Base-by-base conservation (phyloP, 2,888 invertebrate genomes). In the Nyleta sp. region DNA sequence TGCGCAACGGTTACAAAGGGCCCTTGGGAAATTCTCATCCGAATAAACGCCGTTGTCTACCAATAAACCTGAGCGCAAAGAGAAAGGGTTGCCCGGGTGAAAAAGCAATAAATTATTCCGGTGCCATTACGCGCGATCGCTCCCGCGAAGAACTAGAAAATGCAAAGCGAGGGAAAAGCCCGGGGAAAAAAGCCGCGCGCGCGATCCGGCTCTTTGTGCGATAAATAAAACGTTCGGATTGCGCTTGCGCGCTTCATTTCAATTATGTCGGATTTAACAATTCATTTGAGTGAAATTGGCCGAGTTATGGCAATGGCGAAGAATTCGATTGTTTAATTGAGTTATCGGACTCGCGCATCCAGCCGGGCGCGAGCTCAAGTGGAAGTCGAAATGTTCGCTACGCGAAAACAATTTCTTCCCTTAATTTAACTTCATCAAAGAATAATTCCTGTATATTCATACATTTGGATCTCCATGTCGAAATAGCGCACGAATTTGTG, bases 31-130 rank as follows among this genome's bases (percentile, higher is more conserved):
- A 80, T 80, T 74, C 74, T 80, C 80, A 77, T 77, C 64, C 76
- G 70, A 73, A 80, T 78, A 78, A 78, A 78, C 70, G 71, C 71
- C 74, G 79, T 50, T 70, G 80, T 80, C 80, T 74, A 71, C 76
- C 78, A 71, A 74, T 70, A 80, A 75, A 76, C 73, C 70, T 68
- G 67, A 46, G 57, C 72, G 71, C 46, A 70, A 44, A 74, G 76
- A 59, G 77, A 65, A 75, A 65, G 62, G 73, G 78, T 73, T 70
- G 70, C 44, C 62, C 77, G 82, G 82, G 85, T 83, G 84, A 85
- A 86, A 87, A 85, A 84, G 83, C 83, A 82, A 85, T 80, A 77
- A 80, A 77, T 80, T 80, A 77, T 80, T 77, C 73, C 44, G 42
- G 67, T 73, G 70, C 80, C 80, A 77, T 80, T 80, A 68, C 73